phyloP scores from a whole-genome alignment of 2,888 invertebrate genomes.

The Nephrotoma guestfalica region DNA sequence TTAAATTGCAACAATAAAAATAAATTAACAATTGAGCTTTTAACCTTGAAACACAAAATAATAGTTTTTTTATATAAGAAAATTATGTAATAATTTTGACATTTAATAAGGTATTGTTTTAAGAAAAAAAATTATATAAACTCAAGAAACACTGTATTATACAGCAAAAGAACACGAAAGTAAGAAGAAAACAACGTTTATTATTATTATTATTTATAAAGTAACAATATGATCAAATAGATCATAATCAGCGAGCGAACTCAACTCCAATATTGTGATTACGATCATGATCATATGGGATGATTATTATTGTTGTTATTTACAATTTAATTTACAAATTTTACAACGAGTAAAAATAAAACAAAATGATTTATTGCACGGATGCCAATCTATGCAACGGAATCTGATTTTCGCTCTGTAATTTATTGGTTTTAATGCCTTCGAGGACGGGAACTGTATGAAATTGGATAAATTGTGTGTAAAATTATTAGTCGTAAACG shows the following conservation, averaged over 20 bases:
- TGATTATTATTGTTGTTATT: not conserved
- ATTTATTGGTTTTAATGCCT: not conserved
- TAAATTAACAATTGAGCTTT: constrained; percentile 2
- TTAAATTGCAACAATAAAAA: not conserved
- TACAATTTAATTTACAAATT: not conserved
- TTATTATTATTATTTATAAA: not conserved
- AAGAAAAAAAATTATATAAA: not conserved
- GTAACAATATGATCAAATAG: not conserved
- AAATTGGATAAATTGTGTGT: not conserved
- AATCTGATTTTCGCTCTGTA: not conserved
- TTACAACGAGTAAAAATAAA: not conserved
- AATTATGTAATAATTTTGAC: constrained; percentile 4
- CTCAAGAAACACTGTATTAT: not conserved
- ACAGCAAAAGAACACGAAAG: not conserved
- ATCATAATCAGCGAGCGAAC: not conserved
- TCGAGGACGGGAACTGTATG: not conserved
- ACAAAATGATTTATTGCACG: not conserved
- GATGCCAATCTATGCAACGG: not conserved
- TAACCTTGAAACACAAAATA: not conserved
- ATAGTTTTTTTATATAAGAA: not conserved
- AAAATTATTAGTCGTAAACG: not conserved
- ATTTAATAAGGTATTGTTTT: constrained; percentile 1
- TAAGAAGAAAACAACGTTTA: not conserved
- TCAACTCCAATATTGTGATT: not conserved
- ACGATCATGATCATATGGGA: not conserved